Base-by-base conservation (phyloP, 2,888 invertebrate genomes). In the Cantharis lateralis region DNA sequence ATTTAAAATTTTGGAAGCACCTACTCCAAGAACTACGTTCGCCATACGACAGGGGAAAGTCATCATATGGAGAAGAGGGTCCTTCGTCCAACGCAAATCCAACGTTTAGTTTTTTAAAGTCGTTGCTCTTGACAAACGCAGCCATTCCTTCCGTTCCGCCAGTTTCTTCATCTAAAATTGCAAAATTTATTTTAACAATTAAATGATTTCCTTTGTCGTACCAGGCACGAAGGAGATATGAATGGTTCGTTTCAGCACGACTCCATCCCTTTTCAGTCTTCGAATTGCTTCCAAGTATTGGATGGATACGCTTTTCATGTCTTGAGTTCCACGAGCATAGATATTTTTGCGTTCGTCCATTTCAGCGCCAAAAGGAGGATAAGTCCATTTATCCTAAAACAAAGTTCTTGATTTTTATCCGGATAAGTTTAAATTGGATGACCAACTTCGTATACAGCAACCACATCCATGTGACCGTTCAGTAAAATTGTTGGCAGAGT, bases 391-490 rank as follows among this genome's bases (percentile, higher is more conserved):
- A 32, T 97, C 95, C 95, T 95, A 84, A 20, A 66, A 63, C 20
- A 89, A 68, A 68, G 1, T 10, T 28, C 4, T 15, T 15, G 4
- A 15, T 32, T 28, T 15, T 68, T 15, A 10, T 15, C 5, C 10
- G 10, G 10, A 24, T 26, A 10, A 15, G 15, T 15, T 15, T 9
- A n/a, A 2, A 24, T 62, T 62, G 9, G 0, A 10, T 5, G 15
- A 10, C 48, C 15, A 15, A 76, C 76, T 76, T 92, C 91, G 85
- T 94, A 96, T 0, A 97, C 97, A 3, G 98, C 97, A 1, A 98
- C 98, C 2, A 98, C 97, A 86, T 98, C 98, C 92, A 95, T 97
- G 85, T 98, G 98, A 1, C 96, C 97, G 86, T 97, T 97, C 15
- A 98, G 90, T 78, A 97, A 85, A 74, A 98, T 89, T 0, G 94